Percentiles rank a stretch among this genome's conserved stretches.
These are phyloP conservation scores for Tiliacea citrago DNA, from an alignment of 2,888 invertebrate species.

Conservation along the genomic window DNA sequence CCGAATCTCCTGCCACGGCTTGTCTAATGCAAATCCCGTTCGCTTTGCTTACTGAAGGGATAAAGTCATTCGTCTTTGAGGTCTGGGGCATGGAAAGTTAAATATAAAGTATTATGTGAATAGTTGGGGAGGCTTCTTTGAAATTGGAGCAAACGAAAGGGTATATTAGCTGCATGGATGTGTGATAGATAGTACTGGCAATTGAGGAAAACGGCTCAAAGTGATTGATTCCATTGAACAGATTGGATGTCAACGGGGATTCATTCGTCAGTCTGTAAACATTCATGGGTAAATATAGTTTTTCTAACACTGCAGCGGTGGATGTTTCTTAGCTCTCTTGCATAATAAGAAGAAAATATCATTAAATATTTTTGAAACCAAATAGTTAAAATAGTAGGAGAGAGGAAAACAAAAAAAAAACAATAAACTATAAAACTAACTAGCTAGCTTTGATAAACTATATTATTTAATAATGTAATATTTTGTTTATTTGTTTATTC, in stretches of 20 bases:
- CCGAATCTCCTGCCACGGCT: constrained; percentile 27
- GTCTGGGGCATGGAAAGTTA: constrained; percentile 41
- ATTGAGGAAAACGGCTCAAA: constrained; percentile 51
- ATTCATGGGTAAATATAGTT: background rate
- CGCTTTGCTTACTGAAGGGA: constrained; percentile 55
- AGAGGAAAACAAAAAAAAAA: no score
- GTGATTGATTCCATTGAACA: constrained; percentile 47
- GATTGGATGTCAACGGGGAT: constrained; percentile 32
- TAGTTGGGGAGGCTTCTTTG: constrained; percentile 52
- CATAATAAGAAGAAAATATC: background rate
- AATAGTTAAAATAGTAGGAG: background rate
- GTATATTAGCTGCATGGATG: constrained; percentile 35
- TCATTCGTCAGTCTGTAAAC: constrained; percentile 10
- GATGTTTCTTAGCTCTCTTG: background rate
- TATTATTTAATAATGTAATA: no score
- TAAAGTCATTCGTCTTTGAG: constrained; percentile 56
- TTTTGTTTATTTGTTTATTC: background rate
- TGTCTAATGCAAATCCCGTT: constrained; percentile 58
- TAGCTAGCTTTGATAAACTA: no score
- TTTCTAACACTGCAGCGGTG: background rate
- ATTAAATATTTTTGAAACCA: background rate
- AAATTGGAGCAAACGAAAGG: constrained; percentile 35
- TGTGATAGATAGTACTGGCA: constrained; percentile 30
- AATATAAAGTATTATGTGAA: constrained; percentile 49
- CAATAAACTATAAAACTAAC: no score